Conservation (phyloP, 2,113 vertebrate genomes). For the Petromus typicus region DNA sequence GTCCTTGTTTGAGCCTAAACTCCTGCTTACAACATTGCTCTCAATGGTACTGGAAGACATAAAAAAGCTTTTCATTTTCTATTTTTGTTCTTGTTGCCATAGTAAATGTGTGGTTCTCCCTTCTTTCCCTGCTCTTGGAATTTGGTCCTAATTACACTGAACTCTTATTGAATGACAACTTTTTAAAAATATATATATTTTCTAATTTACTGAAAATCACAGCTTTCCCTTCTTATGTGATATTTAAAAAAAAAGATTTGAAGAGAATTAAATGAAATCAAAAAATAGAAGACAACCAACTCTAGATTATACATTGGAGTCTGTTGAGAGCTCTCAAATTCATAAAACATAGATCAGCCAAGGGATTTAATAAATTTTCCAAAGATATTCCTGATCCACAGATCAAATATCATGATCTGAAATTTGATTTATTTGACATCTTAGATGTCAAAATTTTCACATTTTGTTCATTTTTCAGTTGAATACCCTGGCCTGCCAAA, state of each 20-base stretch:
- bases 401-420: too few relatives aligned
- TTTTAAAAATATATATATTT: background rate
- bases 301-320: background rate
- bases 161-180: background rate
- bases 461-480: constrained; percentile 36
- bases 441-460: constrained; percentile 37
- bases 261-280: background rate
- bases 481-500: constrained; percentile 4
- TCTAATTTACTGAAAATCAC: background rate
- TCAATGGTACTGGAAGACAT: background rate
- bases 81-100: constrained; percentile 22
- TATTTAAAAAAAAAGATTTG: background rate
- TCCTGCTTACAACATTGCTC: background rate
- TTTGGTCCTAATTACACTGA: background rate
- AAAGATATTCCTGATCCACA: background rate
- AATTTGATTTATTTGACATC: too few relatives aligned
- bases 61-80: constrained; percentile 7
- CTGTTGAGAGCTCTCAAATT: background rate
- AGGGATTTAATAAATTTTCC: constrained; percentile 6
- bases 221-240: constrained; percentile 44
- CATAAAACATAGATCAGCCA: background rate
- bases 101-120: background rate
- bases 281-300: background rate
- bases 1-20: background rate
- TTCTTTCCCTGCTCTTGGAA: background rate